A percentile compares a stretch with the other conserved stretches of the same genome.
Conservation (phyloP, 64 coral and sea anemone species). For the Montipora foliosa region DNA sequence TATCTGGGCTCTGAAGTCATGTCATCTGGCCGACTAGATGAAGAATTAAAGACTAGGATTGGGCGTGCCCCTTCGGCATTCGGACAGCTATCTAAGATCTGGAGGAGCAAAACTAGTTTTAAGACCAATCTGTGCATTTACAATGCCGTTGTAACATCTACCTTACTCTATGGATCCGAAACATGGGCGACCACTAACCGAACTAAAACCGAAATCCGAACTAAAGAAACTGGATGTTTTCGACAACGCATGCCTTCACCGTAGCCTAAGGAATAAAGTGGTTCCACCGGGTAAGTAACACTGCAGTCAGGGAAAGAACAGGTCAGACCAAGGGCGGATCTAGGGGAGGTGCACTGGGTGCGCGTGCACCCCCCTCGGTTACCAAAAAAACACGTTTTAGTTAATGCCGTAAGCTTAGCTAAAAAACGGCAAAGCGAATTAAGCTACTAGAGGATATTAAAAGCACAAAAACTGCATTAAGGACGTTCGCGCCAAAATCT, state of each 20-base stretch:
- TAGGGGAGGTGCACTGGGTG: too few species aligned
- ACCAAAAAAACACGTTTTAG: too few species aligned
- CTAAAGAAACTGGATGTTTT: neutral
- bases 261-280: too few species aligned
- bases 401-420: too few species aligned
- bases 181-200: neutral
- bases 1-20: neutral
- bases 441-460: too few species aligned
- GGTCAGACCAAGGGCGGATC: too few species aligned
- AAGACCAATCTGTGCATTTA: neutral
- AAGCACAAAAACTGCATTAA: too few species aligned
- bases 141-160: neutral
- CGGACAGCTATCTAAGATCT: neutral
- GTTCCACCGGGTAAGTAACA: too few species aligned
- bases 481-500: too few species aligned
- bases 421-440: too few species aligned
- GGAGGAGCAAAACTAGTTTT: neutral
- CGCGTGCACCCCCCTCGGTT: too few species aligned
- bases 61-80: neutral
- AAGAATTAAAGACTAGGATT: neutral
- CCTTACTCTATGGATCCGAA: neutral
- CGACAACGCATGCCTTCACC: neutral
- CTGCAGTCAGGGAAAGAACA: too few species aligned
- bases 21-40: neutral
- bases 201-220: neutral